Base-by-base conservation (phyloP, 1,140 invertebrate genomes). In the Catajapyx aquilonaris region DNA sequence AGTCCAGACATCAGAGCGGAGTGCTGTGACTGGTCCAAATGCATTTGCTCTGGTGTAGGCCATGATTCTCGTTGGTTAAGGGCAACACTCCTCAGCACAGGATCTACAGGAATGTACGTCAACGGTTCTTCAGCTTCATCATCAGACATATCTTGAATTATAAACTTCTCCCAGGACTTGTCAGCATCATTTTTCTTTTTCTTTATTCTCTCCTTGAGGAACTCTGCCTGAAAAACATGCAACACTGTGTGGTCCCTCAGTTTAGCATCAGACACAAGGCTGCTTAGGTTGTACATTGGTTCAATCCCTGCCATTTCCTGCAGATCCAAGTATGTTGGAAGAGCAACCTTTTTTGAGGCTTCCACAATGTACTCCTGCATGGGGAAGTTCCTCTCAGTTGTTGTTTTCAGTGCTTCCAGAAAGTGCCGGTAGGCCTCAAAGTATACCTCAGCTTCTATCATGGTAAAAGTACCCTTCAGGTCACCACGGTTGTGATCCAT, bases 401-500 rank as follows among this genome's bases (percentile, higher is more conserved):
- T 61, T 3, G 55, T 55, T 46, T 72, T 62, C 1, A 79, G 46
- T 11, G 64, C 69, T 36, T 62, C 65, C 21, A 76, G 53, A 0
- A 73, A 64, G 28, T 66, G 67, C 31, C 61, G 59, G 46, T 78
- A 78, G 0, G 74, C 69, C 47, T 76, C 70, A 51, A 72, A 77
- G 46, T 73, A 77, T 9, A 71, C 64, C 37, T 65, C 65, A 20
- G 66, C 66, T 50, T 76, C 69, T 15, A 73, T 60, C 71, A 79
- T 70, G 2, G 65, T 50, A 41, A 66, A 66, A 5, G 52, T 33
- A 2, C 39, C 42, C 13, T 56, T 47, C 35, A 55, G 60, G 23
- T 61, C 48, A 38, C 58, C 47, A 11, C 56, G 30, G 17, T 52
- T 35, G 4, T 54, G 19, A 38, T 57, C 47, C 46, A 55, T 48